phyloP scores from a whole-genome alignment of 1,140 invertebrate species.

The Cotesia chilonis region DNA sequence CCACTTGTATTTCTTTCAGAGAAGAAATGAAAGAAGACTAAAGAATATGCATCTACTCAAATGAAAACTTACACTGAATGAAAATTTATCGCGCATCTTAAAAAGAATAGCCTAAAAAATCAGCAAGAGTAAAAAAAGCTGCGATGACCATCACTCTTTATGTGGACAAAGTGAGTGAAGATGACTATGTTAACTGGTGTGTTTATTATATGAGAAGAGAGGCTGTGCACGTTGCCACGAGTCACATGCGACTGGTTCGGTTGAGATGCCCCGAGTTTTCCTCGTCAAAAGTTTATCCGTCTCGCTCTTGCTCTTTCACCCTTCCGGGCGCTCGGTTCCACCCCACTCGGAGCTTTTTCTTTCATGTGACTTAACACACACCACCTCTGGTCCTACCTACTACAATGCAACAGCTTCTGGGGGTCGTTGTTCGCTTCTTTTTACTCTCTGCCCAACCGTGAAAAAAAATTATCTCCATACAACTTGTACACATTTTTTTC shows the following conservation, averaged over 20 bases:
- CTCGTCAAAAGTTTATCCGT: conserved; percentile 36
- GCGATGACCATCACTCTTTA: background rate
- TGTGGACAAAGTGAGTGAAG: background rate
- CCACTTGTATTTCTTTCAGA: background rate
- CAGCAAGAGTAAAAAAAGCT: too few relatives aligned
- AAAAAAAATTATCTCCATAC: too few relatives aligned
- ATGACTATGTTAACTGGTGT: background rate
- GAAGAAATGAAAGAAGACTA: background rate
- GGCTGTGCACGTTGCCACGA: conserved; percentile 43
- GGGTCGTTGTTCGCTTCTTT: background rate
- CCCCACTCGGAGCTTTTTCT: conserved; percentile 1
- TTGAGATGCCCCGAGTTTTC: conserved; percentile 27
- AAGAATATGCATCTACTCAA: background rate
- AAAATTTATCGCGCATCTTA: conserved; percentile 53
- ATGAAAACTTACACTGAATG: conserved; percentile 48
- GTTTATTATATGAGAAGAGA: background rate
- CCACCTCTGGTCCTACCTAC: background rate
- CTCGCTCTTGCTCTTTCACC: conserved; percentile 1
- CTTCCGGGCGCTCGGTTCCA: conserved; percentile 9
- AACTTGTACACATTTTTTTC: conserved; percentile 32
- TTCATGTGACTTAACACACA: background rate
- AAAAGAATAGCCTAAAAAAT: background rate
- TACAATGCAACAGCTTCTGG: conserved; percentile 15
- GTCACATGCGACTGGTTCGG: conserved; percentile 52
- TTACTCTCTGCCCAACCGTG: background rate